These are phyloP conservation scores for Empidonax traillii DNA, from an alignment of 2,113 vertebrate species.

Conservation along the genomic window DNA sequence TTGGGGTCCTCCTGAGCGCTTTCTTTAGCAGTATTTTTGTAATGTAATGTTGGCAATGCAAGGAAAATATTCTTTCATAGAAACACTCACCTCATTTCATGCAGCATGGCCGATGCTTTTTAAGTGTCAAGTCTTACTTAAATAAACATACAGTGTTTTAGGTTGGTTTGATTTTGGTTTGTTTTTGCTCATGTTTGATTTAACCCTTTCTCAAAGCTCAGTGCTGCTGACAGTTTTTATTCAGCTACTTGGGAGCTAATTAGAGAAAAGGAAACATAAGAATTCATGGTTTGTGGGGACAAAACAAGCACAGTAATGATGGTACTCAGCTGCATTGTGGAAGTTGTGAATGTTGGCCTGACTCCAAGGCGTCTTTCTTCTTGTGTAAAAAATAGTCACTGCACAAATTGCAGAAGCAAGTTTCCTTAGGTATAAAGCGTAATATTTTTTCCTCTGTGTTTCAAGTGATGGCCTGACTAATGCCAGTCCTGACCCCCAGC, in stretches of 20 bases:
- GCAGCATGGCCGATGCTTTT: not conserved
- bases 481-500: not conserved
- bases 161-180: not conserved
- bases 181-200: not conserved
- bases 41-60: not conserved
- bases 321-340: not conserved
- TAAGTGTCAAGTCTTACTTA: not conserved
- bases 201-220: not conserved
- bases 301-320: not conserved
- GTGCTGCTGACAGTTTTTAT: not conserved
- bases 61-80: not conserved
- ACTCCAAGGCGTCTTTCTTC: not conserved
- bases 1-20: not conserved
- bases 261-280: not conserved
- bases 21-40: not conserved
- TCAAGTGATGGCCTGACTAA: not conserved
- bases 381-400: not conserved
- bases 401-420: not conserved
- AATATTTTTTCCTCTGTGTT: not conserved
- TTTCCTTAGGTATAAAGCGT: not conserved
- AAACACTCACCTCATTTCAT: not conserved
- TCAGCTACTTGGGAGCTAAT: not conserved
- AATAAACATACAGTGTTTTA: not conserved
- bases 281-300: not conserved
- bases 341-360: not conserved